phyloP scores from a whole-genome alignment of 1,140 invertebrate species.

The Triops longicaudatus region DNA sequence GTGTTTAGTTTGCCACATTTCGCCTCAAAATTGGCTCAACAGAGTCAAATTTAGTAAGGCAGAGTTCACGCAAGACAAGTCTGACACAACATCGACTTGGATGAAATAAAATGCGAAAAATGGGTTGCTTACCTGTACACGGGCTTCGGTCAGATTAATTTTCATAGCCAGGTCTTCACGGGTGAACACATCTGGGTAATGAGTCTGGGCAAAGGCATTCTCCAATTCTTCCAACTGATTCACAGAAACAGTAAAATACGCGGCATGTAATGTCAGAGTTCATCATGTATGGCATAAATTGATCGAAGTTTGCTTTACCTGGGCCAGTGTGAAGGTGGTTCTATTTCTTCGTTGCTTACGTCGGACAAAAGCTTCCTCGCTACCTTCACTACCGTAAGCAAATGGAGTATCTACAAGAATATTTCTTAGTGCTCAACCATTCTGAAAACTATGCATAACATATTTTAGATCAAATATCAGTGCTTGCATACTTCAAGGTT shows the following conservation, averaged over 20 bases:
- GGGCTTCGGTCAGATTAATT: constrained; percentile 92
- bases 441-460: constrained; percentile 18
- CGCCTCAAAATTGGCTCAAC: background rate
- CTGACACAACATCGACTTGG: background rate
- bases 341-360: constrained; percentile 90
- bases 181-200: constrained; percentile 91
- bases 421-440: background rate
- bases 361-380: constrained; percentile 92
- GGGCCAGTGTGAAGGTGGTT: constrained; percentile 93
- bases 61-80: background rate
- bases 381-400: constrained; percentile 80
- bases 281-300: background rate
- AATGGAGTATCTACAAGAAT: constrained; percentile 68
- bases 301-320: constrained; percentile 48
- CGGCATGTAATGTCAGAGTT: background rate
- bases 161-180: constrained; percentile 96
- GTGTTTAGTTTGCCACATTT: background rate
- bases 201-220: constrained; percentile 92
- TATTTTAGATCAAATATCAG: constrained; percentile 17
- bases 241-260: background rate
- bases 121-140: constrained; percentile 71
- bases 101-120: background rate
- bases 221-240: constrained; percentile 86
- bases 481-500: constrained; percentile 22
- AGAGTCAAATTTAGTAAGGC: background rate